Percentiles rank a stretch among this genome's conserved stretches.
phyloP scores from a whole-genome alignment of 2,888 invertebrate genomes.

The Melitaea athalia region DNA sequence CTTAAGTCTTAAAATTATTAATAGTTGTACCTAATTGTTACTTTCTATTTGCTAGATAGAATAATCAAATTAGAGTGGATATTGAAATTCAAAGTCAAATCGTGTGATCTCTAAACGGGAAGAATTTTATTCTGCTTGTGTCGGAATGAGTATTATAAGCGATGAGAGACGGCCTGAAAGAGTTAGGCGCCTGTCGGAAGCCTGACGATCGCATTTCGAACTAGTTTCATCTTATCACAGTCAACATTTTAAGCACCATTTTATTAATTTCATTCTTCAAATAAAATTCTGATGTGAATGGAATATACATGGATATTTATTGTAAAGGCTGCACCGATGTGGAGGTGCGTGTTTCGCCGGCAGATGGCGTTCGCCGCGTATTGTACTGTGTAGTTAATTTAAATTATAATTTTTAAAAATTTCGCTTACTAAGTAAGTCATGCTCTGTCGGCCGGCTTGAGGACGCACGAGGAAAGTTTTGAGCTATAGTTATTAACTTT shows the following conservation, averaged over 20 bases:
- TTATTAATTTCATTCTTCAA: conserved; percentile 47
- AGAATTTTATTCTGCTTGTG: conserved; percentile 47
- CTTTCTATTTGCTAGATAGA: conserved; percentile 82
- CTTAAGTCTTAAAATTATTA: conserved; percentile 64
- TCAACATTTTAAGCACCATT: conserved; percentile 44
- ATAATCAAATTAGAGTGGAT: conserved; percentile 81
- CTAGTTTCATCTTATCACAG: conserved; percentile 49
- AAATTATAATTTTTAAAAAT: conserved; percentile 71
- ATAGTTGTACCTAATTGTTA: conserved; percentile 80
- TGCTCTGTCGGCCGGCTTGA: conserved; percentile 70
- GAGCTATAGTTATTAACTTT: conserved; percentile 77
- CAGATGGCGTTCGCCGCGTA: conserved; percentile 28
- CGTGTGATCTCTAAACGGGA: conserved; percentile 65
- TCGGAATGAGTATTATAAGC: conserved; percentile 6
- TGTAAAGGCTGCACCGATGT: conserved; percentile 58
- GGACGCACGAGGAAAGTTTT: conserved; percentile 67
- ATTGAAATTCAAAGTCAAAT: conserved; percentile 65
- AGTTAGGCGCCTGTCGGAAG: neutral
- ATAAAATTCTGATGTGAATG: conserved; percentile 36
- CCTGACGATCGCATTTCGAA: conserved; percentile 26
- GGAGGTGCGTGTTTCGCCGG: conserved; percentile 32
- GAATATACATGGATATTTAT: conserved; percentile 54
- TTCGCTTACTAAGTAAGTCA: conserved; percentile 77
- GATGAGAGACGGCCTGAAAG: neutral
- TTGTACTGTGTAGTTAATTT: conserved; percentile 51